phyloP scores from a whole-genome alignment of 2,797 vertebrate genomes.

The Pseudochirops corinnae region DNA sequence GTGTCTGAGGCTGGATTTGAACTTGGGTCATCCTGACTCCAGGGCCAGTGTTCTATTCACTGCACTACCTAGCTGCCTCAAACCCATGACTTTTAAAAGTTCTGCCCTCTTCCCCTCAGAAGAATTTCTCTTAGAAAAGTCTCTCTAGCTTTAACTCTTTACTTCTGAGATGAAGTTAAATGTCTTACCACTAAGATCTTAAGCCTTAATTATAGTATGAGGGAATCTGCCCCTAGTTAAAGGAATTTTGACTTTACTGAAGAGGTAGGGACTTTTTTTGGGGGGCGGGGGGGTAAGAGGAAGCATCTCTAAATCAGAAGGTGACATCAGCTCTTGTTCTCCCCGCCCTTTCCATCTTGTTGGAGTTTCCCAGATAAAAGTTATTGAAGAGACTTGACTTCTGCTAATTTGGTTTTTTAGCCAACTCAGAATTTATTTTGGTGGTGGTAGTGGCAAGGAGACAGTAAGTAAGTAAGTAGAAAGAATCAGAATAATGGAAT shows the following conservation, averaged over 20 bases:
- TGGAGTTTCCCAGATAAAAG: no score
- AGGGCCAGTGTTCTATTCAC: no score
- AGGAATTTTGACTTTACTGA: background rate
- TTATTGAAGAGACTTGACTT: no score
- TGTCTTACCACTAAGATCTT: background rate
- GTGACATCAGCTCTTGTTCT: background rate
- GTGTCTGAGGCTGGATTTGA: no score
- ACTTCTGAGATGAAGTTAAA: background rate
- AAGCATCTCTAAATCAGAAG: background rate
- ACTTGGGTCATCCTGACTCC: no score
- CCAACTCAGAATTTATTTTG: no score
- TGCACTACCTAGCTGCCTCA: no score
- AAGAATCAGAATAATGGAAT: background rate
- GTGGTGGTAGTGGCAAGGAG: background rate
- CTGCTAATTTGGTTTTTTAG: no score
- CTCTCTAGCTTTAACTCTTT: background rate
- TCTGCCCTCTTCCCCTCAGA: background rate
- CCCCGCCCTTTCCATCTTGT: no score
- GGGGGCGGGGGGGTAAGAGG: background rate
- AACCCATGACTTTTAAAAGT: background rate
- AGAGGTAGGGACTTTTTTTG: background rate
- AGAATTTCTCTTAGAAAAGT: background rate
- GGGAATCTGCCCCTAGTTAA: background rate
- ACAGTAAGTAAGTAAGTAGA: background rate
- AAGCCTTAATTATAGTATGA: background rate